Evolutionary conservation across 37 sponge, comb jelly and placozoan species (phyloP).

Genomic region (Mnemiopsis leidyi): DNA sequence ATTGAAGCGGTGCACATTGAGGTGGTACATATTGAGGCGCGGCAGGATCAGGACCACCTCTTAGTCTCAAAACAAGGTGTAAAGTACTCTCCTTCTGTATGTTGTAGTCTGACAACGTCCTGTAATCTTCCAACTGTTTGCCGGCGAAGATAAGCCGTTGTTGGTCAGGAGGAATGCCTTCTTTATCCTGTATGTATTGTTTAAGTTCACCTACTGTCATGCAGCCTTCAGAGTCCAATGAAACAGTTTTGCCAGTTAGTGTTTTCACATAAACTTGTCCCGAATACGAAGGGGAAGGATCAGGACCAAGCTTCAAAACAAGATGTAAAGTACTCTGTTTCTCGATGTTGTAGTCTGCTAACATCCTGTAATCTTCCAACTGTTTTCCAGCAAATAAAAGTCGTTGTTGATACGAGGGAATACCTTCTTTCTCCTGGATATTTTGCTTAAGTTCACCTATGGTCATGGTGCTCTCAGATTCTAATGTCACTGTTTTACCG

Average conservation of each 20-base stretch:
- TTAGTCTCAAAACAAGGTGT: constrained; percentile 5
- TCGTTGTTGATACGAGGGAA: not conserved
- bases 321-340: not conserved
- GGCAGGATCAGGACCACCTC: constrained; percentile 2
- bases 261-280: constrained; percentile 19
- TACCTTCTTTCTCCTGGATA: not conserved
- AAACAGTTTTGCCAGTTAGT: not conserved
- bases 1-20: too few relatives aligned
- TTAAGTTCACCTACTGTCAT: not conserved
- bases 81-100: constrained; percentile 1
- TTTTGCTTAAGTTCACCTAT: not conserved
- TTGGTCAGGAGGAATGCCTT: constrained; percentile 12
- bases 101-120: not conserved
- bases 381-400: not conserved
- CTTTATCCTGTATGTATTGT: not conserved
- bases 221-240: not conserved
- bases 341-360: not conserved
- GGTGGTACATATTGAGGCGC: too few relatives aligned
- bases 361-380: not conserved
- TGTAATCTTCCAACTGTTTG: not conserved
- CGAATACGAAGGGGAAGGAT: not conserved
- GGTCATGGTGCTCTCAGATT: not conserved
- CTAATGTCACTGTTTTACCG: not conserved
- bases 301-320: not conserved
- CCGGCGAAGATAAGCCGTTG: constrained; percentile 20